Percentiles rank a stretch among this genome's conserved stretches.
These are phyloP conservation scores for Fukomys damarensis DNA, from an alignment of 2,113 vertebrate genomes.

Conservation along the genomic window DNA sequence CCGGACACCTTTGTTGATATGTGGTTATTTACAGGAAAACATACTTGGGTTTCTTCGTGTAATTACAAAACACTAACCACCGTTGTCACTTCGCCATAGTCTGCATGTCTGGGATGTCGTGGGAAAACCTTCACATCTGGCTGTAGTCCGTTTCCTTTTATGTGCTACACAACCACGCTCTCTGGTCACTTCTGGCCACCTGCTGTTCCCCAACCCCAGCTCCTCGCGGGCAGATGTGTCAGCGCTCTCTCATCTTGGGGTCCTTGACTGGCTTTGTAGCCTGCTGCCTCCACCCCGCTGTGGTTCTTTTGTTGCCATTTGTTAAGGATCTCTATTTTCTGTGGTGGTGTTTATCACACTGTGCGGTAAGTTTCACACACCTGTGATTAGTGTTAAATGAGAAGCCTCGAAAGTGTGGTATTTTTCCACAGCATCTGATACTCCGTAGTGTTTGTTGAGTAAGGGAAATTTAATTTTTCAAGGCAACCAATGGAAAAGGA, in stretches of 20 bases:
- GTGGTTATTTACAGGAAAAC: not conserved
- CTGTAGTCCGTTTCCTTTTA: not conserved
- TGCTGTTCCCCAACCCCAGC: no score
- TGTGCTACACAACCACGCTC: not conserved
- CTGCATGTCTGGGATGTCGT: not conserved
- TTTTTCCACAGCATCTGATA: not conserved
- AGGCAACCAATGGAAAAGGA: conserved; percentile 94
- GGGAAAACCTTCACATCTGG: not conserved
- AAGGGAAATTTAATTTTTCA: conserved; percentile 15
- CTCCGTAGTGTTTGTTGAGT: not conserved
- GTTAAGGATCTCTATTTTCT: not conserved
- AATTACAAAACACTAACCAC: not conserved
- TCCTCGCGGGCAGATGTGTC: not conserved
- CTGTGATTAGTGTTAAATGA: not conserved
- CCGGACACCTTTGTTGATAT: not conserved
- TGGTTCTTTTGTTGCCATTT: not conserved
- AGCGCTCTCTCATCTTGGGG: not conserved
- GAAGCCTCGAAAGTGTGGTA: not conserved
- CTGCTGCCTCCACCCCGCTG: rapidly evolving
- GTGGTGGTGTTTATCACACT: not conserved
- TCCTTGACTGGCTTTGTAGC: not conserved
- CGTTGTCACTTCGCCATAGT: not conserved
- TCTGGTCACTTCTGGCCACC: not conserved
- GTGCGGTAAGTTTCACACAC: not conserved
- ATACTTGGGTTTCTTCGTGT: not conserved